These are phyloP conservation scores for Meghimatium bilineatum DNA, from an alignment of 2,888 invertebrate species.

Conservation along the genomic window DNA sequence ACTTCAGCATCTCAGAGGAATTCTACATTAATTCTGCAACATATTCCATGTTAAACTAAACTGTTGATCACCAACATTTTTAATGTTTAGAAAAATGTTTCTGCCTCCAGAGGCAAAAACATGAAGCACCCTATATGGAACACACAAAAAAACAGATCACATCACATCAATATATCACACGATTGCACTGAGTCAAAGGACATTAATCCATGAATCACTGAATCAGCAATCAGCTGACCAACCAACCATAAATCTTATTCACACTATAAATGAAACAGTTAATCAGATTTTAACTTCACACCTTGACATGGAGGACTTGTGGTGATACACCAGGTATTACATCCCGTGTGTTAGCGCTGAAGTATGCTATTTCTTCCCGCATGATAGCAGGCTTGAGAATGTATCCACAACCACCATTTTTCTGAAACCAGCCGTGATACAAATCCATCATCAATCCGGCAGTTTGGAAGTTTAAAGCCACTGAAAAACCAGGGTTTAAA, in stretches of 20 bases:
- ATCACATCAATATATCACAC: too few relatives aligned
- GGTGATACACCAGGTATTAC: slow-evolving; percentile 78
- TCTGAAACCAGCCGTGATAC: slow-evolving; percentile 81
- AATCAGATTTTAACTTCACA: slow-evolving; percentile 53
- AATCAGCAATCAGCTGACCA: too few relatives aligned
- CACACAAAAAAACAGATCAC: too few relatives aligned
- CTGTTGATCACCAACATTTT: too few relatives aligned
- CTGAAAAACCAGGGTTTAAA: slow-evolving; percentile 63
- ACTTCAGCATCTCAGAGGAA: too few relatives aligned
- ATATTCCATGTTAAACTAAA: too few relatives aligned
- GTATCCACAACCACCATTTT: slow-evolving; percentile 82
- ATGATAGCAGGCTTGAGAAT: slow-evolving; percentile 81
- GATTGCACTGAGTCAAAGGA: too few relatives aligned
- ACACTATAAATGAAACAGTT: neutral
- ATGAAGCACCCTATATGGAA: too few relatives aligned
- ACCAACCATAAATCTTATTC: neutral
- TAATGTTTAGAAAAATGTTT: too few relatives aligned
- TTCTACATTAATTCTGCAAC: too few relatives aligned
- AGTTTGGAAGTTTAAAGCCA: slow-evolving; percentile 81
- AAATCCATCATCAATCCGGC: slow-evolving; percentile 82
- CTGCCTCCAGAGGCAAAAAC: too few relatives aligned
- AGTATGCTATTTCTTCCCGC: slow-evolving; percentile 78
- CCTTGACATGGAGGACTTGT: slow-evolving; percentile 78
- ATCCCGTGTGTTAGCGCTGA: slow-evolving; percentile 77
- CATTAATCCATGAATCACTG: too few relatives aligned